Base-by-base conservation (phyloP, 2,113 vertebrate species). In the Leuciscus idus region DNA sequence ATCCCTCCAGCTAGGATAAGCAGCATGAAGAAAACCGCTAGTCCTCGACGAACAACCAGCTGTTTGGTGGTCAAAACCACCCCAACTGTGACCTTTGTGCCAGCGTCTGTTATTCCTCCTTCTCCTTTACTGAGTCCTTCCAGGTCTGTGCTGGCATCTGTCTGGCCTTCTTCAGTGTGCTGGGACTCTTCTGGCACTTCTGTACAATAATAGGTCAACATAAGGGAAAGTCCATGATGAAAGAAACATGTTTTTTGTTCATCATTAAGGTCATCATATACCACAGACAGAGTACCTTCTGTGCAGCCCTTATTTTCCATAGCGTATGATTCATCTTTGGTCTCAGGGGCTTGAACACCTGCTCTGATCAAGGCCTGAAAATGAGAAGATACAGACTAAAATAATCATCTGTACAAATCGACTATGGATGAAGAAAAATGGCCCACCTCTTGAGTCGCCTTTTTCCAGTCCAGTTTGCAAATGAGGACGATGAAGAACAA, bases 391-490 rank as follows among this genome's bases (percentile, higher is more conserved):
- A 86, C 5, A 8, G 7, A 52, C 36, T 26, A 1, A 75, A 39
- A 2, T 39, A 8, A n/a, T 39, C 13, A 43, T 6, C 17, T 30
- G 17, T 43, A 0, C 64, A 39, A 43, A 30, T 64, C 1, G n/a
- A 19, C 10, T 11, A 50, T 50, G 15, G 48, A 50, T 50, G 13
- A 50, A 13, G 13, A 4, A 50, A 50, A 50, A 21, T 4, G 4
- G 4, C 86, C 89, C 74, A 97, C 97, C 95, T 98, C 95, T 55
- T 95, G 90, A 11, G 95, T 95, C 55, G 93, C 95, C 68, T 94
- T 95, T 75, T 92, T 93, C 97, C 97, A 97, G 64, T 97, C 93
- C 36, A 97, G 93, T 10, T 88, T 93, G 62, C 91, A 85, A 50
- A 97, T 93, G 26, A 96, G 94, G 84, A 89, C n/a, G 0, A 92